Evolutionary conservation across 2,888 invertebrate genomes (phyloP).

Genomic region (Sepiola atlantica): DNA sequence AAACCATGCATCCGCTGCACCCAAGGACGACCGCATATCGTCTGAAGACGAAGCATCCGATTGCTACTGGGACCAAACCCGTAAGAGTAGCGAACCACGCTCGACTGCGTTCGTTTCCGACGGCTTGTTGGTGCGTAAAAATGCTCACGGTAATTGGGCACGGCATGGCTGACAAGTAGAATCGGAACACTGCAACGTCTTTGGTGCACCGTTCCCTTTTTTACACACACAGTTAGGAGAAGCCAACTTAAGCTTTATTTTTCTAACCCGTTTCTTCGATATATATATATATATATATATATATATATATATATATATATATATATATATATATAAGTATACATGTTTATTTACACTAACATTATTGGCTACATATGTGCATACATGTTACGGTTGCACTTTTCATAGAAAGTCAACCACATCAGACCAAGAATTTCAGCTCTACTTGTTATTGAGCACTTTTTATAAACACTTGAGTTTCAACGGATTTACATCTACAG

Average conservation of each 20-base stretch:
- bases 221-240: neutral
- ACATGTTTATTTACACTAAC: neutral
- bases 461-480: no score
- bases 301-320: constrained; percentile 2
- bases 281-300: neutral
- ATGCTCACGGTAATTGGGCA: neutral
- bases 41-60: constrained; percentile 8
- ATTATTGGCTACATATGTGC: no score
- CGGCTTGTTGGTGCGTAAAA: neutral
- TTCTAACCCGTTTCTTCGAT: neutral
- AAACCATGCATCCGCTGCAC: neutral
- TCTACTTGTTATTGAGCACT: no score
- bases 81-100: neutral
- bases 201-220: neutral
- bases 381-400: no score
- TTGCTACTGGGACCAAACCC: neutral
- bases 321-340: neutral
- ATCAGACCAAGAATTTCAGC: no score
- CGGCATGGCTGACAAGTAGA: constrained; percentile 4
- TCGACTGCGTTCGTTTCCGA: neutral
- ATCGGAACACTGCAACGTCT: constrained; percentile 4
- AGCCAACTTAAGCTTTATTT: neutral
- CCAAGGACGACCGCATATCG: neutral
- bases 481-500: no score
- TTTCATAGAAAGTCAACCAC: no score